Conservation (phyloP, 2,797 vertebrate species). For the Xyrichtys novacula region DNA sequence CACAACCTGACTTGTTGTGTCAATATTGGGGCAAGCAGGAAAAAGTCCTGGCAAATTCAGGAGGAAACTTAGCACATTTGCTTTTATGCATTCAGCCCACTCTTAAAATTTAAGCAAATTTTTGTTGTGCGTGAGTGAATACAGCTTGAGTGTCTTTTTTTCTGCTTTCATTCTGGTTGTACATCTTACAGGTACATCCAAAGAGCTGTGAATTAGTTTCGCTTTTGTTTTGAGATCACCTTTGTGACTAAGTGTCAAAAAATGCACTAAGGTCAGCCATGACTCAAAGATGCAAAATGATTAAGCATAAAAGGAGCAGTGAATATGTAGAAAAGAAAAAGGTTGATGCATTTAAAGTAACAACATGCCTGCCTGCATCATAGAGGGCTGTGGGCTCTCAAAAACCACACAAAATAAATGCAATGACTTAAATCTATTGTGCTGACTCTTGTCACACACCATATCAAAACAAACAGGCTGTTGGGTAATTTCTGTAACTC, state of each 20-base stretch:
- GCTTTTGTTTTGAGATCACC: neutral
- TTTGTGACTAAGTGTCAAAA: neutral
- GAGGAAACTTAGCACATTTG: no score
- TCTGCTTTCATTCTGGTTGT: neutral
- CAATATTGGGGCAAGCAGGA: no score
- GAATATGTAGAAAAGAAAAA: no score
- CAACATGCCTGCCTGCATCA: neutral
- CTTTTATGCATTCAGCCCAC: no score
- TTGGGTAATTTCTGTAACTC: constrained; percentile 11
- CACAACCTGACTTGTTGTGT: no score
- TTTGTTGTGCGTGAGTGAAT: no score
- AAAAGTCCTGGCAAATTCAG: no score
- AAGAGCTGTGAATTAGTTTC: neutral
- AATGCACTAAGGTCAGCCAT: neutral
- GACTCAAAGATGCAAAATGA: neutral
- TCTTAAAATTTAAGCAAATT: no score
- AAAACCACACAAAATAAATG: no score
- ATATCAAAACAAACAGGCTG: neutral
- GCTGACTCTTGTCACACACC: constrained; percentile 4
- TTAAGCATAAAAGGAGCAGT: neutral
- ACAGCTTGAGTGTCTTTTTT: no score
- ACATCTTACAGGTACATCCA: neutral
- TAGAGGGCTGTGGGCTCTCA: no score
- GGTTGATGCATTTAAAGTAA: constrained; percentile 1
- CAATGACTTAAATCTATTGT: no score